Base-by-base conservation (phyloP, 1,140 invertebrate genomes). In the Popillia japonica region DNA sequence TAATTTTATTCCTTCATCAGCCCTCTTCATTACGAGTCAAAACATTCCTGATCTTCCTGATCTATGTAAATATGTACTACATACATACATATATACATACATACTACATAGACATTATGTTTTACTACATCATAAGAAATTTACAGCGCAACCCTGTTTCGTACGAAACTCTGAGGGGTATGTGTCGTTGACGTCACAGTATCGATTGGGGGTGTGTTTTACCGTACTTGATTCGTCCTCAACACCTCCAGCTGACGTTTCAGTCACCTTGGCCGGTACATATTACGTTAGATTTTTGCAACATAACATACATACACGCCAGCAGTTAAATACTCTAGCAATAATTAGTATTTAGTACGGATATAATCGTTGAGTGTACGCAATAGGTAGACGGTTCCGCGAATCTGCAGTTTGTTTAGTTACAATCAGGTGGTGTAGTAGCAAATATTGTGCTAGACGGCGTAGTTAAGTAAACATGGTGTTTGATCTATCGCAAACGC, bases 201-300 rank as follows among this genome's bases (percentile, higher is more conserved):
- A 55, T 55, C 14, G 48, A 55, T 55, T 55, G 48, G 48, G 48
- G 48, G 48, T 55, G 48, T 55, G 48, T 55, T 55, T n/a, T 55
- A 17, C 48, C 48, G 48, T 55, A 55, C 48, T 55, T 55, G 48
- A 55, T 14, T 3, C 48, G 48, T 55, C 48, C 48, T 55, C 48
- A 34, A 34, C 27, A 34, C 27, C 27, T 34, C 27, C 27, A 55
- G 48, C 48, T 55, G 48, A 55, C 48, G 48, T 55, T n/a, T 55
- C 48, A 55, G 48, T 55, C 48, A 55, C 48, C 48, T 55, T 55
- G 48, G 17, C 48, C 17, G 2, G n/a, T 55, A 55, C 14, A 14
- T 17, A n/a, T 17, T 55, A 2, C 48, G 14, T 17, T 17, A 55
- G 14, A 6, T 17, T 55, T 55, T 17, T 55, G 48, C 6, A 10